phyloP scores from a whole-genome alignment of 2,113 vertebrate species.

The Equus quagga region DNA sequence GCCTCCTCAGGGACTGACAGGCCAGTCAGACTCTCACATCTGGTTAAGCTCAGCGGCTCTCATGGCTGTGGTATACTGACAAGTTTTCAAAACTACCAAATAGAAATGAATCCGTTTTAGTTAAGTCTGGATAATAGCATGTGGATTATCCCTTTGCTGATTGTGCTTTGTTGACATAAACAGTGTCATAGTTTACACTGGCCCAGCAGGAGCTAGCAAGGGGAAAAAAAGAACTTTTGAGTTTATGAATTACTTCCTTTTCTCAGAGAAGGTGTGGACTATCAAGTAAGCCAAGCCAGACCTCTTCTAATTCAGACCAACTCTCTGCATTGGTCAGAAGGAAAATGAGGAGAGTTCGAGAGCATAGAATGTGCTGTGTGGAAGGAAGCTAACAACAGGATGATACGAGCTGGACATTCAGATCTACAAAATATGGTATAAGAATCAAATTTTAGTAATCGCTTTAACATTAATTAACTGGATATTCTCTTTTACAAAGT shows the following conservation, averaged over 20 bases:
- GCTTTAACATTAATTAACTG: not conserved
- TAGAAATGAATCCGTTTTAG: constrained; percentile 12
- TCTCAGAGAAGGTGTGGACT: not conserved
- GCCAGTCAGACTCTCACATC: not conserved
- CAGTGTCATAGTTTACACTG: constrained; percentile 10
- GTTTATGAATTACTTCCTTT: constrained; percentile 53
- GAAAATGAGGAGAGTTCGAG: not conserved
- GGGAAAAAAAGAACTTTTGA: not conserved
- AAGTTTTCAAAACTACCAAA: constrained; percentile 70
- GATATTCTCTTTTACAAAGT: not conserved
- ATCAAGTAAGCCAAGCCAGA: not conserved
- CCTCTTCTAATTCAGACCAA: not conserved
- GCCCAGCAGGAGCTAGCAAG: not conserved
- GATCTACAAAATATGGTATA: not conserved
- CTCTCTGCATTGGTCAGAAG: not conserved
- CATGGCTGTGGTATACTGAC: constrained; percentile 41
- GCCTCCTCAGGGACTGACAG: not conserved
- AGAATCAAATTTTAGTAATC: not conserved
- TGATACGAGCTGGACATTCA: not conserved
- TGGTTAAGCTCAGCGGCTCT: constrained; percentile 63
- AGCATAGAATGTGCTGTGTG: fast-evolving
- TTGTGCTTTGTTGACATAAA: constrained; percentile 54
- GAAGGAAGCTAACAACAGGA: fast-evolving
- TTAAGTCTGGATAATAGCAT: constrained; percentile 31
- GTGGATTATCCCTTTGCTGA: not conserved